phyloP scores from a whole-genome alignment of 2,797 vertebrate genomes.

The Cuniculus paca region DNA sequence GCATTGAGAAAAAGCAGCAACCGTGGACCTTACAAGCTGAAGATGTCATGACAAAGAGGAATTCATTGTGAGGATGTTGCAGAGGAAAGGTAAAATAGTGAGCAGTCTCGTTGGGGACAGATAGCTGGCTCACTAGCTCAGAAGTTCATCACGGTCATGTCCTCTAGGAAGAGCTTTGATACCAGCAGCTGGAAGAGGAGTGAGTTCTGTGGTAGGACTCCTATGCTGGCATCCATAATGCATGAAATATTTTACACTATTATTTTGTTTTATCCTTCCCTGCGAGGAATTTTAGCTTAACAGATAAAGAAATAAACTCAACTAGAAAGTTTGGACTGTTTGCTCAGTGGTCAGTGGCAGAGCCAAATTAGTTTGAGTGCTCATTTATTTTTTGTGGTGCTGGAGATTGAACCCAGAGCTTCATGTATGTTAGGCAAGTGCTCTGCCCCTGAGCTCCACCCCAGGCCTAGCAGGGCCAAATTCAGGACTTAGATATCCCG shows the following conservation, averaged over 20 bases:
- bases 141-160: neutral
- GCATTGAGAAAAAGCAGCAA: neutral
- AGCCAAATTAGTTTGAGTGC: neutral
- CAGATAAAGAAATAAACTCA: neutral
- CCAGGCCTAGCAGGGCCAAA: neutral
- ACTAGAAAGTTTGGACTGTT: neutral
- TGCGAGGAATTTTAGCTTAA: neutral
- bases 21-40: neutral
- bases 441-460: neutral
- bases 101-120: neutral
- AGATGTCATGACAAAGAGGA: neutral
- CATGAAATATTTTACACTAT: neutral
- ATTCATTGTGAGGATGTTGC: neutral
- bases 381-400: neutral
- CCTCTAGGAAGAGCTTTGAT: neutral
- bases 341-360: neutral
- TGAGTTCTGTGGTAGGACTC: neutral
- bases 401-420: neutral
- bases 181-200: accelerated
- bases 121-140: neutral
- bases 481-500: neutral
- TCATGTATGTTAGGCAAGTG: neutral
- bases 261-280: neutral
- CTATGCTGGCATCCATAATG: neutral
- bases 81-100: neutral